Evolutionary conservation across 2,888 invertebrate species (phyloP), one percentile per base, ranked within the genome.

Genomic region (Zootermopsis nevadensis): DNA sequence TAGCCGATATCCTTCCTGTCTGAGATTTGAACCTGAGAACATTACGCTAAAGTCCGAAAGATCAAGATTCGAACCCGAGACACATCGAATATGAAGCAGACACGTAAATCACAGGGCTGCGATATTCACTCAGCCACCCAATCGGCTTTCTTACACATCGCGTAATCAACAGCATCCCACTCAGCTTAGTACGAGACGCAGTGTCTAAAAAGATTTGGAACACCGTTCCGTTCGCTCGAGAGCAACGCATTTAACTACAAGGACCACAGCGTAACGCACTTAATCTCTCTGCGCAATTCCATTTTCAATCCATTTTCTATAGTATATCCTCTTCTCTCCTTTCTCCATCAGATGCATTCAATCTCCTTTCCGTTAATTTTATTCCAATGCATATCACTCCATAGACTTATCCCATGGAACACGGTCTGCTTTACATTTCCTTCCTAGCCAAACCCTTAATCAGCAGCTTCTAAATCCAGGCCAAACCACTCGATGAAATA

Each of bases 381-480:
- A 74, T 38, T 38, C 74, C 74, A 38, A 33, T 74, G 74, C 35
- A 74, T 74, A 69, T 69, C 69, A 69, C 69, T 66, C 66, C 15
- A 66, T 15, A 66, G 27, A 3, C 31, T 69, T 69, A 69, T 22
- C 69, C 69, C 33, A 33, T 31, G 31, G 69, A 69, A 69, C 33
- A 33, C 15, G 33, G 33, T 8, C 69, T 27, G 33, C 69, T 33
- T 31, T 69, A 74, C 38, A 74, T 38, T 74, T 38, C 74, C 24
- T n/a, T 38, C 24, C 22, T 19, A n/a, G 74, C 74, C 38, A 74
- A 74, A 74, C n/a, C 74, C 74, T 74, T 74, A 74, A 74, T 74
- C 74, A 74, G 74, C 74, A 74, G 35, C 69, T 30, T 22, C 74
- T 38, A 74, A 74, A 74, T 38, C 74, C 38, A n/a, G 35, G 33